phyloP scores from a whole-genome alignment of 2,797 vertebrate genomes.

The Protonibea diacanthus region DNA sequence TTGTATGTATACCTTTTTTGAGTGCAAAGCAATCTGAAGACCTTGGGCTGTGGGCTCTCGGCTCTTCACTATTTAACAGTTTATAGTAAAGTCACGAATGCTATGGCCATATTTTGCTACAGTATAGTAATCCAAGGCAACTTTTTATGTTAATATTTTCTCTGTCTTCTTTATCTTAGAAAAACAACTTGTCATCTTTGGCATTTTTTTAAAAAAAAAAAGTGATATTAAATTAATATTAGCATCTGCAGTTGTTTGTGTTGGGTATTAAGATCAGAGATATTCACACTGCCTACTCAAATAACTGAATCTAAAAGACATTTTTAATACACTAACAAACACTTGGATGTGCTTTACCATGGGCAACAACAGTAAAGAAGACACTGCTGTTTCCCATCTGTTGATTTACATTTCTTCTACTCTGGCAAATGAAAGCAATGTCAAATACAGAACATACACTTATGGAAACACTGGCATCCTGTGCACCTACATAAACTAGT shows the following conservation, averaged over 20 bases:
- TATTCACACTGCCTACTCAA: not conserved
- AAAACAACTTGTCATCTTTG: slow-evolving; percentile 5
- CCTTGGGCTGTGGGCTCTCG: too few species aligned
- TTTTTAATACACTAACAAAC: not conserved
- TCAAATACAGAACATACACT: not conserved
- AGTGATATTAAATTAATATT: not conserved
- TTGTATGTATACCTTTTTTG: too few species aligned
- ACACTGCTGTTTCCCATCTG: slow-evolving; percentile 22
- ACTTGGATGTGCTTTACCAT: not conserved
- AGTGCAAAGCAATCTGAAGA: too few species aligned
- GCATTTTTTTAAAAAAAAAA: not conserved
- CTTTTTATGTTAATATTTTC: not conserved
- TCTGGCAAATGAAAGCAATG: slow-evolving; percentile 8
- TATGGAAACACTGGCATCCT: not conserved
- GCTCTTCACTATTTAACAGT: too few species aligned
- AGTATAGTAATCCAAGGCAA: not conserved
- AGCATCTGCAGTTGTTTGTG: not conserved
- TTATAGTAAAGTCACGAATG: not conserved
- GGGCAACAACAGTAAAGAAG: slow-evolving; percentile 16
- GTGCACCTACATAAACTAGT: not conserved
- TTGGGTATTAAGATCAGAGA: not conserved
- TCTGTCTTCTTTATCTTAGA: not conserved
- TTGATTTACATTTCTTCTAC: slow-evolving; percentile 19
- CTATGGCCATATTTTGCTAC: not conserved
- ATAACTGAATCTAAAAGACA: slow-evolving; percentile 3